These are phyloP conservation scores for Bradypodion pumilum DNA, from an alignment of 2,797 vertebrate species.

Conservation along the genomic window DNA sequence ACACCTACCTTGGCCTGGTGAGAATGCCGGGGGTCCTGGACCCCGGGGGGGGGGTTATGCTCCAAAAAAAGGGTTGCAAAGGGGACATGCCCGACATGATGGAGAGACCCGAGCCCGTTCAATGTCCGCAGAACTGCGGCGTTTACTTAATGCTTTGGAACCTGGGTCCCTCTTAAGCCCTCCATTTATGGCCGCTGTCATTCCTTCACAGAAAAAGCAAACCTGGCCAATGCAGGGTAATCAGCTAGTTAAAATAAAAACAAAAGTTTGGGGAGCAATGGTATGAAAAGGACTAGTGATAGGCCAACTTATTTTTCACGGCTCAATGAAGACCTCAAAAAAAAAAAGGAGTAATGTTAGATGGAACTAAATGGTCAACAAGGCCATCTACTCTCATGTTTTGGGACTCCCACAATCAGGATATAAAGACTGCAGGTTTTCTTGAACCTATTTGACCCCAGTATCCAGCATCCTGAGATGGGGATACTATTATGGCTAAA, in stretches of 20 bases:
- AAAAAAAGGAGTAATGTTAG: background rate
- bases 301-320: background rate
- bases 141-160: too few species aligned
- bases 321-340: background rate
- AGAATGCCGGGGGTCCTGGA: too few species aligned
- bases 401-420: background rate
- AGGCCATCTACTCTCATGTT: background rate
- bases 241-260: conserved; percentile 74
- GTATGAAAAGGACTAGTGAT: background rate
- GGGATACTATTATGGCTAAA: background rate
- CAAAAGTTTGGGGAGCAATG: conserved; percentile 33
- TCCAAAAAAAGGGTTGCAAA: too few species aligned
- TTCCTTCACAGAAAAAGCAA: too few species aligned
- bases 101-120: too few species aligned
- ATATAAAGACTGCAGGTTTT: background rate
- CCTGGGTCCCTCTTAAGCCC: too few species aligned
- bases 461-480: background rate
- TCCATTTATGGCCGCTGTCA: too few species aligned
- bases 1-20: too few species aligned
- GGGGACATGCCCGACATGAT: too few species aligned
- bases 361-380: background rate
- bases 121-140: too few species aligned
- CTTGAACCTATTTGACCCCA: background rate
- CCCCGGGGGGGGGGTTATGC: too few species aligned
- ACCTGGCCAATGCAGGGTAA: too few species aligned